A percentile compares a stretch with the other conserved stretches of the same genome.
Conservation (phyloP, 2,888 invertebrate genomes). For the Lapara coniferarum region DNA sequence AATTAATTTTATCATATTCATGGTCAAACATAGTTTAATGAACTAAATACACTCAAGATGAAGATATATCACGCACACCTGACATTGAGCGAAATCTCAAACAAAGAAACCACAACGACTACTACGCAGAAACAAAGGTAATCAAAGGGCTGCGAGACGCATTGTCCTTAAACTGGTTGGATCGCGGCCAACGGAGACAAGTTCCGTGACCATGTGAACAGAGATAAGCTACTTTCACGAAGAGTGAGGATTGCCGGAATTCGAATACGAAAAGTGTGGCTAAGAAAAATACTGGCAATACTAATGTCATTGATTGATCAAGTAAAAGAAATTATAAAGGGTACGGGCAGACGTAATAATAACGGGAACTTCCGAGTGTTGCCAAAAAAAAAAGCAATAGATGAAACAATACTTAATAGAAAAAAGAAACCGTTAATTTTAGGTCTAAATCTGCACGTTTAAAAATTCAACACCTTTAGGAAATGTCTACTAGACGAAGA, state of each 20-base stretch:
- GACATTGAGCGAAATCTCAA: constrained; percentile 9
- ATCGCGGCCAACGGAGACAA: constrained; percentile 12
- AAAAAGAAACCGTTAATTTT: no score
- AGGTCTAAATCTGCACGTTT: no score
- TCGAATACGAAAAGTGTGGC: not conserved
- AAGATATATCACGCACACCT: not conserved
- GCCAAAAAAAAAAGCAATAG: not conserved
- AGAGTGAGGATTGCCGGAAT: not conserved
- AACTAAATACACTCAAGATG: no score
- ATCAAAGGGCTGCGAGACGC: not conserved
- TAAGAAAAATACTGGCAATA: not conserved
- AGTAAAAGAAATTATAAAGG: not conserved
- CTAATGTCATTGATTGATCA: not conserved
- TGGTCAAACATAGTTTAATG: no score
- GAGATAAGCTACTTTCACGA: not conserved
- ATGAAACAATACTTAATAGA: no score
- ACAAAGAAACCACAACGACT: not conserved
- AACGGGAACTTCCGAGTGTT: not conserved
- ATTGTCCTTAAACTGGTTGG: constrained; percentile 22
- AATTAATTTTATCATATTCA: no score
- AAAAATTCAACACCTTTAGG: not conserved
- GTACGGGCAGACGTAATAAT: not conserved
- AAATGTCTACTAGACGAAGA: not conserved
- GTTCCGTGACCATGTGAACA: constrained; percentile 6
- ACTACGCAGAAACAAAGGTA: constrained; percentile 1